Conservation (phyloP, 2,888 invertebrate species). For the Protophormia terraenovae region DNA sequence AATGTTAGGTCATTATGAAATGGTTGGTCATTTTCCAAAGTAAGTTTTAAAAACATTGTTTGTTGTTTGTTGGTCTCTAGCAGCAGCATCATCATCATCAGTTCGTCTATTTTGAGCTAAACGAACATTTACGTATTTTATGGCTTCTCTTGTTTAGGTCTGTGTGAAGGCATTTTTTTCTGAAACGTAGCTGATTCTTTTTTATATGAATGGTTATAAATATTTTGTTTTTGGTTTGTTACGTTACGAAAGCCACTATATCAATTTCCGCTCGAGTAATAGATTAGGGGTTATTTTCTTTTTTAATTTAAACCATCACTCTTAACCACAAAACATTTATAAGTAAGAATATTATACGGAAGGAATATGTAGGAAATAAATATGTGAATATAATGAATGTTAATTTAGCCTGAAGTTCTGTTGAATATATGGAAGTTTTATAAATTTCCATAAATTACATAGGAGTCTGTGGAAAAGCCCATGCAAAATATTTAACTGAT, state of each 20-base stretch:
- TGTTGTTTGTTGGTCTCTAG: conserved; percentile 32
- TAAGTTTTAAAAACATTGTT: conserved; percentile 33
- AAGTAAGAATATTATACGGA: conserved; percentile 30
- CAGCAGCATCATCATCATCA: conserved; percentile 7
- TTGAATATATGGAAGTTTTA: too few relatives aligned
- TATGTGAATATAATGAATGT: neutral
- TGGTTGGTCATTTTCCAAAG: conserved; percentile 36
- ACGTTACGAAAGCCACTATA: conserved; percentile 63
- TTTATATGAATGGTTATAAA: conserved; percentile 9
- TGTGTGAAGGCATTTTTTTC: conserved; percentile 16
- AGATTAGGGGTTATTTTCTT: conserved; percentile 75
- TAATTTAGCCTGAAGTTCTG: too few relatives aligned
- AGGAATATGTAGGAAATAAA: neutral
- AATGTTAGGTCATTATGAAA: conserved; percentile 73
- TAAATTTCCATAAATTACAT: too few relatives aligned
- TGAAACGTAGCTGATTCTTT: neutral
- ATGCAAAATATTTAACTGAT: too few relatives aligned
- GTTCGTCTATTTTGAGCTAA: neutral
- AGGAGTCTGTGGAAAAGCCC: too few relatives aligned
- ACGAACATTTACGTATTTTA: neutral
- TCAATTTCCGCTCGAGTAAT: conserved; percentile 72
- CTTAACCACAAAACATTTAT: conserved; percentile 69
- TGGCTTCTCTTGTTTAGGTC: conserved; percentile 5
- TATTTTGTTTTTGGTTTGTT: conserved; percentile 12
- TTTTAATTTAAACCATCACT: conserved; percentile 75